Evolutionary conservation across 2,113 vertebrate genomes (phyloP).

Genomic region (Brachypteracias leptosomus): DNA sequence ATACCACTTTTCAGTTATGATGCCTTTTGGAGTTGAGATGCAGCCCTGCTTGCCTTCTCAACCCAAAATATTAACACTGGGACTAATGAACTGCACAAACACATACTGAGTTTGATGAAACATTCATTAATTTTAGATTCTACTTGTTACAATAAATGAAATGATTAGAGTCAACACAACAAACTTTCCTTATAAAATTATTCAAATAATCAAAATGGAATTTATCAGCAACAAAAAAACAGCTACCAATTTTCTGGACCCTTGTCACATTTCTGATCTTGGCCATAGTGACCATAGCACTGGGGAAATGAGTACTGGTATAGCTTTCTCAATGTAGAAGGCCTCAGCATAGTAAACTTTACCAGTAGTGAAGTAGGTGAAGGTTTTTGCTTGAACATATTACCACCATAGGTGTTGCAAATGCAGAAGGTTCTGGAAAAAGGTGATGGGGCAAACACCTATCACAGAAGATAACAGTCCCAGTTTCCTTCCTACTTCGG

Average conservation of each 20-base stretch:
- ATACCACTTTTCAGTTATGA: too few species aligned
- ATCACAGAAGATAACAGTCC: neutral
- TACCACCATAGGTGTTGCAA: neutral
- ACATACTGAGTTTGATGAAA: neutral
- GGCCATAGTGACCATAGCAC: too few species aligned
- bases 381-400: neutral
- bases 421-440: neutral
- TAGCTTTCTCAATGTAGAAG: neutral
- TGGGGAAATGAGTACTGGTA: too few species aligned
- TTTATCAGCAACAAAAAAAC: neutral
- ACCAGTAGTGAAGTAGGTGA: fast-evolving
- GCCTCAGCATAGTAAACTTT: neutral
- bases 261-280: neutral
- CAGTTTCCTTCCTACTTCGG: neutral
- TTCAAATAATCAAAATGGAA: neutral
- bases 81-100: neutral
- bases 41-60: neutral
- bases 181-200: neutral
- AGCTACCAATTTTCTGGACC: neutral
- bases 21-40: neutral
- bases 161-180: neutral
- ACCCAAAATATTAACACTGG: neutral
- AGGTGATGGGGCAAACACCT: neutral
- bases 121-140: neutral
- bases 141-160: neutral